A percentile compares a stretch with the other conserved stretches of the same genome.
phyloP scores from a whole-genome alignment of 2,113 vertebrate genomes.

The Amblyopsis rosae region DNA sequence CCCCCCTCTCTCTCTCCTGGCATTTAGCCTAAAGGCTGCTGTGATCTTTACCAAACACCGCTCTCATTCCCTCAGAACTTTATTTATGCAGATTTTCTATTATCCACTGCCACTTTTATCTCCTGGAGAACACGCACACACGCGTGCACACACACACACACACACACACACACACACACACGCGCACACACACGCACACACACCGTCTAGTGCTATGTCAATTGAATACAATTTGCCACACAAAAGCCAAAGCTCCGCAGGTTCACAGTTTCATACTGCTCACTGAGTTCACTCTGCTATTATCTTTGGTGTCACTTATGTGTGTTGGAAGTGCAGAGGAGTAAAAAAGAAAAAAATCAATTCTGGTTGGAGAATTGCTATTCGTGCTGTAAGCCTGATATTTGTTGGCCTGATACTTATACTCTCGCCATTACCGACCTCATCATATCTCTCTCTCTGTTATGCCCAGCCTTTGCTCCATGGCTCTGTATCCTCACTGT shows the following conservation, averaged over 20 bases:
- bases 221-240: conserved; percentile 5
- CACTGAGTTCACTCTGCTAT: not conserved
- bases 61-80: not conserved
- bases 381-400: not conserved
- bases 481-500: conserved; percentile 22
- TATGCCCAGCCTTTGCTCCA: not conserved
- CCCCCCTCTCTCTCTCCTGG: not conserved
- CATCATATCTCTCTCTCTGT: not conserved
- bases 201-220: not conserved
- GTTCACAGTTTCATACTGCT: conserved; percentile 4
- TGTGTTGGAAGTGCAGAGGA: conserved; percentile 10
- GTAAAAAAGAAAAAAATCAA: not conserved
- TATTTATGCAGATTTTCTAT: not conserved
- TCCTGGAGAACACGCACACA: not conserved
- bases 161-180: conserved; percentile 2
- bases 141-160: not conserved
- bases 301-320: conserved; percentile 11
- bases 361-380: not conserved
- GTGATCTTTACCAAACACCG: conserved; percentile 1
- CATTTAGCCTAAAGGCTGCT: conserved; percentile 2
- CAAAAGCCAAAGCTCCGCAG: not conserved
- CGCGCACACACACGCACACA: not conserved
- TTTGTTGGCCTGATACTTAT: not conserved
- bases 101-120: not conserved
- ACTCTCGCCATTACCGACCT: not conserved